These are phyloP conservation scores for Dusona sp. DNA, from an alignment of 2,888 invertebrate species.

Conservation along the genomic window DNA sequence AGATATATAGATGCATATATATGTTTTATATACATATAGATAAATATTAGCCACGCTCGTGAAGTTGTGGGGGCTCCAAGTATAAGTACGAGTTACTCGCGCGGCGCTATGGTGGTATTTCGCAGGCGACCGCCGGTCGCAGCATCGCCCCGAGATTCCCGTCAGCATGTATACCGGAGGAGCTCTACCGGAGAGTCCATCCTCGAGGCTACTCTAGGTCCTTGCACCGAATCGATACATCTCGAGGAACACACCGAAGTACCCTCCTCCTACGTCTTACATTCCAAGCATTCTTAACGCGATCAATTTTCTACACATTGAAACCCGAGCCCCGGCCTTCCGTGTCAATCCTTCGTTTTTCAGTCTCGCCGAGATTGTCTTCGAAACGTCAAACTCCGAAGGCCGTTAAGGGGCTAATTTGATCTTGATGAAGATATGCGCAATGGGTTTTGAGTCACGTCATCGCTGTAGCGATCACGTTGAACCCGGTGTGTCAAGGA, in stretches of 20 bases:
- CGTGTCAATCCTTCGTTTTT: neutral
- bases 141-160: conserved; percentile 51
- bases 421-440: neutral
- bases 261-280: conserved; percentile 15
- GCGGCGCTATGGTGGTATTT: conserved; percentile 51
- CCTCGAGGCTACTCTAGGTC: conserved; percentile 65
- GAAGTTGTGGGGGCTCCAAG: conserved; percentile 40
- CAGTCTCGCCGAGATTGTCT: neutral
- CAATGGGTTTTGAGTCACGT: neutral
- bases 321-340: conserved; percentile 7
- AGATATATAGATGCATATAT: neutral
- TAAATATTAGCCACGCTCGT: conserved; percentile 20
- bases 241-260: conserved; percentile 11
- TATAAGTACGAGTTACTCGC: conserved; percentile 27
- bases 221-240: conserved; percentile 64
- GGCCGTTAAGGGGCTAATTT: neutral
- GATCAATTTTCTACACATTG: conserved; percentile 9
- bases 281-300: conserved; percentile 15
- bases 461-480: neutral
- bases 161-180: conserved; percentile 21
- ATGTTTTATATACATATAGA: neutral
- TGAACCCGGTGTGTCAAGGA: conserved; percentile 10
- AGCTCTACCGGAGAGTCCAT: conserved; percentile 51
- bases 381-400: neutral
- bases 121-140: conserved; percentile 41